phyloP scores from a whole-genome alignment of 2,113 vertebrate species.

The Diphyllodes magnificus region DNA sequence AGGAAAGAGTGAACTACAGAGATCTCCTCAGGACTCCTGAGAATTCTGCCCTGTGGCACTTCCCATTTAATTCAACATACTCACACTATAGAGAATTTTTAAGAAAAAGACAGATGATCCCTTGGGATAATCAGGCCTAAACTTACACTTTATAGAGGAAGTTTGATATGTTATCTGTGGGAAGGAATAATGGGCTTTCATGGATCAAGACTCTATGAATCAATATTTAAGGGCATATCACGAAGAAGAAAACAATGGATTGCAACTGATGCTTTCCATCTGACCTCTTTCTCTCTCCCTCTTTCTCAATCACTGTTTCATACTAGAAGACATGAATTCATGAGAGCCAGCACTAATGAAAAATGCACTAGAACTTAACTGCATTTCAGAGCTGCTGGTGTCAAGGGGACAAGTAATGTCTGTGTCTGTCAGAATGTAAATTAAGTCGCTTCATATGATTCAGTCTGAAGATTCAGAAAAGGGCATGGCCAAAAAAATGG shows the following conservation, averaged over 20 bases:
- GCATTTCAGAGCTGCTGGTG: conserved; percentile 14
- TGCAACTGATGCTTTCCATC: neutral
- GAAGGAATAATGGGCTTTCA: neutral
- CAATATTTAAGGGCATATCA: neutral
- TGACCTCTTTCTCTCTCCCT: neutral
- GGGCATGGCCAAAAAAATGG: neutral
- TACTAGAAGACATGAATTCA: neutral
- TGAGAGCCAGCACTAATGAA: conserved; percentile 6
- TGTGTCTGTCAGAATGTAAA: conserved; percentile 2
- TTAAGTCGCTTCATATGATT: neutral
- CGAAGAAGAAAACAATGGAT: neutral
- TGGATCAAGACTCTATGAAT: neutral
- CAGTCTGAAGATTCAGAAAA: neutral
- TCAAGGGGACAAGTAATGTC: conserved; percentile 27
- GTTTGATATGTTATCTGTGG: neutral
- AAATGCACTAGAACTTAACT: conserved; percentile 43
- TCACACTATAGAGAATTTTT: neutral
- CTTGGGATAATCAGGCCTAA: neutral
- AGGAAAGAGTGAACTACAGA: neutral
- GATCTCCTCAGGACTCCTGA: neutral
- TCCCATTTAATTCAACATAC: neutral
- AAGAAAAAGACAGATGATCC: neutral
- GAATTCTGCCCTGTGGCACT: neutral
- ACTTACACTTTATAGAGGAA: neutral
- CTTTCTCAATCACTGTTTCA: neutral